Evolutionary conservation across 2,113 vertebrate genomes (phyloP).

Genomic region (Thinocorus orbignyianus): DNA sequence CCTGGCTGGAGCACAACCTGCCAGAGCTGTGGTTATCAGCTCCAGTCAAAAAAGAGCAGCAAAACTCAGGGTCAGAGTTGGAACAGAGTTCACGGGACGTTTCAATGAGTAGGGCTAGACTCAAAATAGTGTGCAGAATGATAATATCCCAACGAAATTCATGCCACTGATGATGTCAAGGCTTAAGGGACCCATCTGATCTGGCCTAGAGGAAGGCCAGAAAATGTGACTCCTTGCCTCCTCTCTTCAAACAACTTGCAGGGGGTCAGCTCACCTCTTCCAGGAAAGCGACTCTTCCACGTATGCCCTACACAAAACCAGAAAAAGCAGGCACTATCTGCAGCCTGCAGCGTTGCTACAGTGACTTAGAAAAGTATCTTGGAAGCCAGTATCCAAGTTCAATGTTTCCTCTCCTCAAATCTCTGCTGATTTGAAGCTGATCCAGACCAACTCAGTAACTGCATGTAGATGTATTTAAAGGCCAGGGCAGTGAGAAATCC

Average conservation of each 20-base stretch:
- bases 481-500: not conserved
- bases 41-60: not conserved
- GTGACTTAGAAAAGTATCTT: not conserved
- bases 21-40: not conserved
- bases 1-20: not conserved
- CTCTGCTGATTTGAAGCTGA: not conserved
- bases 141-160: not conserved
- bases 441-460: not conserved
- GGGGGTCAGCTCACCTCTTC: not conserved
- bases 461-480: not conserved
- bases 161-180: not conserved
- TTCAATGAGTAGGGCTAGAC: not conserved
- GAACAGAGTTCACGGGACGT: not conserved
- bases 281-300: not conserved
- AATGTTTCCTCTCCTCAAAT: not conserved
- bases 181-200: not conserved
- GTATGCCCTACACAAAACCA: not conserved
- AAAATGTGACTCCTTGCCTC: not conserved
- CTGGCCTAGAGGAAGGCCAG: not conserved
- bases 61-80: not conserved
- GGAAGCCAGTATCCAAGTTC: not conserved
- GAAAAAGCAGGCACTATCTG: not conserved
- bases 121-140: not conserved
- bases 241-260: rapidly evolving
- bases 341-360: not conserved